Evolutionary conservation across 2,888 invertebrate species (phyloP), one percentile per base, ranked within the genome.

Genomic region (Strigamia transsilvanica): DNA sequence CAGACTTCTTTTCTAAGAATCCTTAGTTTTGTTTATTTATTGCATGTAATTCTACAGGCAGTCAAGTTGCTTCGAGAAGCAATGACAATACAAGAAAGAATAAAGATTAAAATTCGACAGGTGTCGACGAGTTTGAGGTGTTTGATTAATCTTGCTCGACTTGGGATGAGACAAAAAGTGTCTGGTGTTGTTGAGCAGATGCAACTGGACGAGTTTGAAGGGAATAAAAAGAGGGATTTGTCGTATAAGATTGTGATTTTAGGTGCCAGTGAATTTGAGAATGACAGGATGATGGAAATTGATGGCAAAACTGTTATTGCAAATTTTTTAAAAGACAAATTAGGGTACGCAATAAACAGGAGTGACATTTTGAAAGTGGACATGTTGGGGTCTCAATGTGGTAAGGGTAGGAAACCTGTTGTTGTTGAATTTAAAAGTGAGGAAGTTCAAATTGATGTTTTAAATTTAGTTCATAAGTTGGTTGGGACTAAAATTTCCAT

Each of bases 361-460:
- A 56, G 5, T 56, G 56, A 56, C 18, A 56, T 56, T 56, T 56
- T 56, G 9, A 56, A 56, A 18, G 56, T 56, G 4, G 56, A 21
- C 6, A 6, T 6, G 4, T 13, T 27, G 27, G 12, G 18, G 10
- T 5, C 4, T 10, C 12, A 27, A 32, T 13, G 32, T 13, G 32
- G 18, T 9, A 56, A 56, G 18, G 46, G 46, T 15, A 9, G 46
- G 13, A 0, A 2, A 56, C 73, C 32, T 4, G 32, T 73, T 15
- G n/a, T 73, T 15, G 73, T 73, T 73, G 27, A 27, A 15, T 73
- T 73, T 73, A 73, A 32, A 27, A 73, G n/a, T 32, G 73, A 32
- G n/a, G 32, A 32, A 73, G 27, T 73, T 32, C 32, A 23, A 13
- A 73, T 32, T 73, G 73, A 73, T 13, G 73, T 73, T 27, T 32